Base-by-base conservation (phyloP, 2,113 vertebrate genomes). In the Procavia capensis region DNA sequence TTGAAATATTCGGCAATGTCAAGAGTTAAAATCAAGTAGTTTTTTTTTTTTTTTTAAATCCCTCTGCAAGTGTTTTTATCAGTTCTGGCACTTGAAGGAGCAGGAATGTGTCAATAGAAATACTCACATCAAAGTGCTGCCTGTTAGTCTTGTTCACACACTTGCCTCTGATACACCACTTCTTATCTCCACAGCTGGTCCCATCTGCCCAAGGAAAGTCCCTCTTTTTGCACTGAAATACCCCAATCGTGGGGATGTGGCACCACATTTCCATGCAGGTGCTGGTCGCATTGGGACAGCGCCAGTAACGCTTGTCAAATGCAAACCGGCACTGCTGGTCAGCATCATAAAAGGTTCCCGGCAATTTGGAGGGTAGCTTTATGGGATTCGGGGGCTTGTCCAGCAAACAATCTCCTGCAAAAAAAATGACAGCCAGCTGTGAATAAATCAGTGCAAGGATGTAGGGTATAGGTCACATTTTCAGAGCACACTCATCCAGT, bases 191-290 rank as follows among this genome's bases (percentile, higher is more conserved):
- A 0, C 99, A 99, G 45, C 98, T 97, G 25, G 99, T 99, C 70
- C 99, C 99, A 0, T 99, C 99, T 0, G 99, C 99, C 99, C 99
- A 99, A 2, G 99, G 99, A 96, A 99, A 99, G 98, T 99, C 99
- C 98, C 99, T 99, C 86, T 99, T 99, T 98, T 99, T 99, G 98
- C 99, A 99, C 90, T 99, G 99, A 0, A 99, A 98, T 92, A 99
- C 81, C 24, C 99, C 99, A 1, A 98, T 98, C 0, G 99, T 99
- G 7, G 98, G 99, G 79, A 99, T 99, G 0, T 99, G 99, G 98
- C 99, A 99, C 99, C 99, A 99, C 82, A 99, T 98, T 0, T 99
- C 99, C 0, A 98, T 97, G 47, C 99, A 99, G 0, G 98, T 99
- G 96, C 98, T 99, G 97, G 98, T 99, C 29, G 98, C 94, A 41